These are phyloP conservation scores for Myotis planiceps DNA, from an alignment of 2,797 vertebrate species.

Conservation along the genomic window DNA sequence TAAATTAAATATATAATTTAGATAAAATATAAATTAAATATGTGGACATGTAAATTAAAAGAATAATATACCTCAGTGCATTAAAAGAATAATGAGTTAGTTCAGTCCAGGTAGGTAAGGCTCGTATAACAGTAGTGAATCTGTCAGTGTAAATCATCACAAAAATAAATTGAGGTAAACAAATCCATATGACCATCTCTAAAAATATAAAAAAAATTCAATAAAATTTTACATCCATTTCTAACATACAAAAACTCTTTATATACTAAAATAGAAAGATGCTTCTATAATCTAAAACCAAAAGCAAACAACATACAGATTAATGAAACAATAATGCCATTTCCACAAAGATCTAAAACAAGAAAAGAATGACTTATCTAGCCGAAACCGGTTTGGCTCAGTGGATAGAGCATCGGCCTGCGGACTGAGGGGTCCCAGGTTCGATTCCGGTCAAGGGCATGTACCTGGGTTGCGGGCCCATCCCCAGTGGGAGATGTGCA, in stretches of 20 bases:
- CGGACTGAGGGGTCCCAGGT: no score
- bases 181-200: background rate
- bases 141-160: background rate
- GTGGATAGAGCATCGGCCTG: no score
- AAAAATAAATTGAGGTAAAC: constrained; percentile 12
- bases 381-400: no score
- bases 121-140: background rate
- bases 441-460: no score
- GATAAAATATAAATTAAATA: background rate
- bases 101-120: background rate
- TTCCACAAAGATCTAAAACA: background rate
- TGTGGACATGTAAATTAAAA: background rate
- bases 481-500: no score
- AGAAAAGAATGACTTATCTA: background rate
- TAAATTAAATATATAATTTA: background rate
- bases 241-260: background rate
- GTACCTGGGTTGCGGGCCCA: no score
- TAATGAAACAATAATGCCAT: background rate
- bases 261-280: background rate
- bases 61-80: background rate
- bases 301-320: background rate
- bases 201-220: background rate
- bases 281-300: background rate
- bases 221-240: background rate
- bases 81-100: background rate